Evolutionary conservation across 1,140 invertebrate species (phyloP).

Genomic region (Coptotermes formosanus): DNA sequence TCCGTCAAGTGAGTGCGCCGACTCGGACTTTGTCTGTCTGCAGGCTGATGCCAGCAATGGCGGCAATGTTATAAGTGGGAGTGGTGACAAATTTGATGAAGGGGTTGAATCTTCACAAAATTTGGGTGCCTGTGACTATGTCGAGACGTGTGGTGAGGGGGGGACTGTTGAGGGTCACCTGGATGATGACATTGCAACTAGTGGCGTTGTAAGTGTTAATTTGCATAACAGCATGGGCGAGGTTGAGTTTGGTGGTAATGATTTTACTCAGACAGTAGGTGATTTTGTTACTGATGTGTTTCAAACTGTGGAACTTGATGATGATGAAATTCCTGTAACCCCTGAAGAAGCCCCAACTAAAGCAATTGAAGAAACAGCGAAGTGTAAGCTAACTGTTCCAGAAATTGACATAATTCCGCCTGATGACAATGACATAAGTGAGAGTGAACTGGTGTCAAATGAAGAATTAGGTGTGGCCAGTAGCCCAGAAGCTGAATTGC

Average conservation of each 20-base stretch:
- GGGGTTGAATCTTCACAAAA: background rate
- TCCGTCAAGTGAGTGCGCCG: background rate
- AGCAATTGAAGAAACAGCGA: no score
- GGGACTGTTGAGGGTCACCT: background rate
- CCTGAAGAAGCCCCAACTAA: background rate
- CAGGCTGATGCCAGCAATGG: background rate
- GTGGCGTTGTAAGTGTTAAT: background rate
- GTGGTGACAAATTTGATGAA: no score
- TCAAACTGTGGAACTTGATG: background rate
- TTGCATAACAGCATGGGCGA: conserved; percentile 17
- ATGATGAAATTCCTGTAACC: background rate
- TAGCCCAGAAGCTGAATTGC: conserved; percentile 13
- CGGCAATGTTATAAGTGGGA: background rate
- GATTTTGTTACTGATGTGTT: background rate
- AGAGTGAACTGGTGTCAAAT: conserved; percentile 27
- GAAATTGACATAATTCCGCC: conserved; percentile 26
- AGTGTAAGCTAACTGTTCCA: background rate
- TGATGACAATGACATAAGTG: conserved; percentile 24
- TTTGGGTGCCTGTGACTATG: background rate
- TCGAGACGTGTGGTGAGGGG: background rate
- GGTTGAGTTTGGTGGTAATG: background rate
- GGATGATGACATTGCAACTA: background rate
- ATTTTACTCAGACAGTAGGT: background rate
- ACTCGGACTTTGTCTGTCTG: conserved; percentile 14
- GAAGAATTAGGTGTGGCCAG: background rate